Evolutionary conservation across 2,888 invertebrate genomes (phyloP).

Genomic region (Cryptus viduatorius): DNA sequence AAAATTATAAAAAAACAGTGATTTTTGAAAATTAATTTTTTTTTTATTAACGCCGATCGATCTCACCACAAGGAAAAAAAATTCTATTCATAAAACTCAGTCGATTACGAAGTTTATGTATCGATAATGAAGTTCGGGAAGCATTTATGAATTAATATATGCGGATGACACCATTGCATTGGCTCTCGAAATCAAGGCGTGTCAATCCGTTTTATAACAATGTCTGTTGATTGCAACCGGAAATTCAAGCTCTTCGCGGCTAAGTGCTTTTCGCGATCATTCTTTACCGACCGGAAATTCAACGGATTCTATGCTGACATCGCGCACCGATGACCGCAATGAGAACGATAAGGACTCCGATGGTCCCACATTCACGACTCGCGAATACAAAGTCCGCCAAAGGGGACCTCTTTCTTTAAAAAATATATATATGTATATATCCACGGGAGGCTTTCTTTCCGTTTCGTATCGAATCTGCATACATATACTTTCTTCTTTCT

Average conservation of each 20-base stretch:
- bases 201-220: slow-evolving; percentile 9
- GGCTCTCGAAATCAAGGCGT: slow-evolving; percentile 15
- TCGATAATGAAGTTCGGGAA: not conserved
- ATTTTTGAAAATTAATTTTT: too few species aligned
- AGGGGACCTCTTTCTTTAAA: slow-evolving; percentile 17
- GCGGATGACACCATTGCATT: slow-evolving; percentile 22
- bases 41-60: too few species aligned
- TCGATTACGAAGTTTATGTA: not conserved
- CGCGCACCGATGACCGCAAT: slow-evolving; percentile 29
- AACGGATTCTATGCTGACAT: slow-evolving; percentile 69
- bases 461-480: slow-evolving; percentile 63
- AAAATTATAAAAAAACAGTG: too few species aligned
- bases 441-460: slow-evolving; percentile 47
- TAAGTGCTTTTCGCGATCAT: slow-evolving; percentile 79
- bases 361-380: slow-evolving; percentile 18
- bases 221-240: slow-evolving; percentile 41
- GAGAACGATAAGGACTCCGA: slow-evolving; percentile 9
- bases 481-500: slow-evolving; percentile 62
- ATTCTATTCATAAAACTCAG: not conserved
- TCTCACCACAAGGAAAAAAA: too few species aligned
- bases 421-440: not conserved
- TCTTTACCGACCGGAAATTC: slow-evolving; percentile 71
- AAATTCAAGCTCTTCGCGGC: slow-evolving; percentile 66
- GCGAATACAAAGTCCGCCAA: slow-evolving; percentile 42
- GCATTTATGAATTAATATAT: slow-evolving; percentile 13